Base-by-base conservation (phyloP, 1,140 invertebrate species). In the Nasonia giraulti region DNA sequence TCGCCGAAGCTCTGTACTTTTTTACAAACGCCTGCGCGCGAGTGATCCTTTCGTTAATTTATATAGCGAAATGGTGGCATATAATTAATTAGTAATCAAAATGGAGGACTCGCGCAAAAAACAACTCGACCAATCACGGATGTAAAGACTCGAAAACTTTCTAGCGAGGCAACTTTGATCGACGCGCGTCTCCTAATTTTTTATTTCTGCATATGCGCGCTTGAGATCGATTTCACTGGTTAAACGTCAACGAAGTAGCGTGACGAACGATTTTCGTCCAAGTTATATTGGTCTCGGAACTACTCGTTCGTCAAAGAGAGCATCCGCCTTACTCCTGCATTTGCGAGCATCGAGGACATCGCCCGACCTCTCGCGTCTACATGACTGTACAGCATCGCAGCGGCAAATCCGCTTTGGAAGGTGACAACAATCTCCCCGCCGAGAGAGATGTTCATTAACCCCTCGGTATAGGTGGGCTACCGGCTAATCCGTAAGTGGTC, bases 31-130 rank as follows among this genome's bases (percentile, higher is more conserved):
- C 33, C 33, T 20, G 55, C 6, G 20, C 20, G 55, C 2, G 55
- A 62, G 50, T 27, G 27, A 27, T 17, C 37, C 37, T 69, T 82
- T 27, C 80, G 27, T 81, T 85, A 85, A 85, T 85, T 27, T 85
- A 85, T 8, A n/a, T 11, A 71, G 73, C 50, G 33, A 75, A 20
- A 20, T 44, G 47, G 50, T 69, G 7, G 17, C 17, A 81, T 85
- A 85, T 85, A 85, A 85, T 85, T 85, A 85, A 85, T 85, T 76
- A 85, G 79, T 69, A 47, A 80, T 85, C 69, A 80, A 80, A 80
- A 82, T 71, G 50, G 66, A 5, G 40, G 66, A 44, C 44, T 55
- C 11, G 2, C 11, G 8, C n/a, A 77, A 55, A 37, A 77, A 62
- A 80, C 17, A 23, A 47, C 12, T 50, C 11, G 12, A 27, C 47